These are phyloP conservation scores for Sitobion miscanthi DNA, from an alignment of 1,140 invertebrate species.

Conservation along the genomic window DNA sequence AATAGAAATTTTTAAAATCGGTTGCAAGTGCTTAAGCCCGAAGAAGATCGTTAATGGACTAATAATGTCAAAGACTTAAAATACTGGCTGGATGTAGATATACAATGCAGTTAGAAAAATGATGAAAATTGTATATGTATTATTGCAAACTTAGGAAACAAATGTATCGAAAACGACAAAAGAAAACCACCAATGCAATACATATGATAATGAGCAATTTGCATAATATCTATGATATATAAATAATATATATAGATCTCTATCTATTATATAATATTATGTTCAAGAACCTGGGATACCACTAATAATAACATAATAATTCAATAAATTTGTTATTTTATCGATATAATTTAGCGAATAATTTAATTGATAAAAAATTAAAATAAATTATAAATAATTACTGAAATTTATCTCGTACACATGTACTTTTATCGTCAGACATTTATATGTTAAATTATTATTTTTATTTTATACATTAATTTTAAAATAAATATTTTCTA, in stretches of 20 bases:
- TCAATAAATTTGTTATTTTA: not conserved
- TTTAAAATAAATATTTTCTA: constrained; percentile 17
- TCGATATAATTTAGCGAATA: constrained; percentile 1
- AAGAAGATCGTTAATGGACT: not conserved
- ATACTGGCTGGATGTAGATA: not conserved
- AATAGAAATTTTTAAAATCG: constrained; percentile 18
- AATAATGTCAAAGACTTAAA: not conserved
- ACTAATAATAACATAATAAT: not conserved
- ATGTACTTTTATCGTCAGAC: constrained; percentile 1
- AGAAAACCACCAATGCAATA: not conserved
- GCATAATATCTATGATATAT: not conserved
- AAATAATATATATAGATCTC: too few species aligned
- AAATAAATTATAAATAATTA: constrained; percentile 26
- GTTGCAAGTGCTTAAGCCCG: not conserved
- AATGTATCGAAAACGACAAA: not conserved
- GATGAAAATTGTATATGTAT: not conserved
- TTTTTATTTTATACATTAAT: not conserved
- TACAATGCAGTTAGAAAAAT: not conserved
- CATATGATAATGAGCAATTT: not conserved
- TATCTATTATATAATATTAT: not conserved
- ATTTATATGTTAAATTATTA: not conserved
- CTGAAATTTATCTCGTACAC: not conserved
- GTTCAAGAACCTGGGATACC: not conserved
- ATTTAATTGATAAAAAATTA: not conserved
- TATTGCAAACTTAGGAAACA: not conserved